phyloP scores from a whole-genome alignment of 2,888 invertebrate genomes.

The Cordylochernes scorpioides region DNA sequence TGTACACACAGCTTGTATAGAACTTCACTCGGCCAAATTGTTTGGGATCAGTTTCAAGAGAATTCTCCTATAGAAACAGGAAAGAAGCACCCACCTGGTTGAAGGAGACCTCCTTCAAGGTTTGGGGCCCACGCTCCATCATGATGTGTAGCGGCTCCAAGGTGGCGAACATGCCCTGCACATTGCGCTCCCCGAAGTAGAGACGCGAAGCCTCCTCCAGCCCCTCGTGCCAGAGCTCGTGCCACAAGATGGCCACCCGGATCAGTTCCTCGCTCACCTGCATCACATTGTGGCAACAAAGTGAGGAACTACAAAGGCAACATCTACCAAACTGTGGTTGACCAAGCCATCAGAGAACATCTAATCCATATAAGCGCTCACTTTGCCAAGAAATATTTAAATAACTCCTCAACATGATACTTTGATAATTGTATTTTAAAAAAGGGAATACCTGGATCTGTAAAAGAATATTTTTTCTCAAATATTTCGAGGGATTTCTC shows the following conservation, averaged over 20 bases:
- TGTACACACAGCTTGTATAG: neutral
- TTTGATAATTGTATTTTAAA: too few relatives aligned
- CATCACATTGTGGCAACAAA: too few relatives aligned
- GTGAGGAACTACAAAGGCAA: too few relatives aligned
- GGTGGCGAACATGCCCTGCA: conserved; percentile 83
- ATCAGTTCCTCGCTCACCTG: conserved; percentile 66
- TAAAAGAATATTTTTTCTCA: too few relatives aligned
- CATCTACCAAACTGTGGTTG: too few relatives aligned
- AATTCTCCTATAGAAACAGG: neutral
- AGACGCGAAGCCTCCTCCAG: conserved; percentile 62
- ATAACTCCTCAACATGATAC: too few relatives aligned
- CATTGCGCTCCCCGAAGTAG: conserved; percentile 86
- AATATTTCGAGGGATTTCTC: too few relatives aligned
- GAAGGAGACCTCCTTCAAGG: conserved; percentile 86
- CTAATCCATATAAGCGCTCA: too few relatives aligned
- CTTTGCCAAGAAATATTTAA: too few relatives aligned
- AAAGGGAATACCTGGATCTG: too few relatives aligned
- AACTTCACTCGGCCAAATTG: neutral
- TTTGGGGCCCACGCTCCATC: conserved; percentile 78
- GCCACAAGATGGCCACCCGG: conserved; percentile 92
- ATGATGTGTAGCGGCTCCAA: conserved; percentile 78
- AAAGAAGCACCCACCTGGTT: conserved; percentile 33
- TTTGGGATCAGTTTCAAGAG: conserved; percentile 1
- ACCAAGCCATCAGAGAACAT: too few relatives aligned
- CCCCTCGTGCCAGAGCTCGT: conserved; percentile 97